Evolutionary conservation across 2,797 vertebrate species (phyloP).

Genomic region (Trichosurus vulpecula): DNA sequence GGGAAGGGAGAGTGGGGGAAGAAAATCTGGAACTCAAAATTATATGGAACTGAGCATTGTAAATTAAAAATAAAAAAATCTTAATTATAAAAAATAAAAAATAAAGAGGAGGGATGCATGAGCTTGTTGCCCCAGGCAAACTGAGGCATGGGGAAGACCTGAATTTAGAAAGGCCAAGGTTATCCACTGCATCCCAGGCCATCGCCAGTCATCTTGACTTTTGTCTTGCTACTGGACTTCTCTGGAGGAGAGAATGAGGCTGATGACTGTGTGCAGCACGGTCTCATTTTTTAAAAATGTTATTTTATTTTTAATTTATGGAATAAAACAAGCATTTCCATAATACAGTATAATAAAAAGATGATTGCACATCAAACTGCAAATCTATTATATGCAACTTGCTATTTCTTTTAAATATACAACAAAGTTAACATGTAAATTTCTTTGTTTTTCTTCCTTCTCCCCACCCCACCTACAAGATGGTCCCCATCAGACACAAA

Average conservation of each 20-base stretch:
- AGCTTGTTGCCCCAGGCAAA: not conserved
- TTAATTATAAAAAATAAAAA: no score
- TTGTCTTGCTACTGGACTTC: not conserved
- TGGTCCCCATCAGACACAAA: not conserved
- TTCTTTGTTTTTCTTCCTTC: not conserved
- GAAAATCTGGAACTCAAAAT: no score
- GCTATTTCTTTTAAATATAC: not conserved
- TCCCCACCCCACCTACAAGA: not conserved
- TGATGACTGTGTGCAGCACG: not conserved
- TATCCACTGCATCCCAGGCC: not conserved
- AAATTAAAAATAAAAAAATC: no score
- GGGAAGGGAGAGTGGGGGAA: no score
- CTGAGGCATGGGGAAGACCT: not conserved
- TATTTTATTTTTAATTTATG: not conserved
- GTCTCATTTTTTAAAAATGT: not conserved
- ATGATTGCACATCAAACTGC: not conserved
- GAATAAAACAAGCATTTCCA: not conserved
- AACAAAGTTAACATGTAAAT: not conserved
- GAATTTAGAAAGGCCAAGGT: not conserved
- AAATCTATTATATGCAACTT: not conserved
- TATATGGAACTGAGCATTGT: no score
- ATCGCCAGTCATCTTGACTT: not conserved
- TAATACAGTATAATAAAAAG: not conserved
- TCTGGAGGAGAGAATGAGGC: not conserved
- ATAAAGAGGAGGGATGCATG: not conserved